phyloP scores from a whole-genome alignment of 2,113 vertebrate species.

The Malurus melanocephalus region DNA sequence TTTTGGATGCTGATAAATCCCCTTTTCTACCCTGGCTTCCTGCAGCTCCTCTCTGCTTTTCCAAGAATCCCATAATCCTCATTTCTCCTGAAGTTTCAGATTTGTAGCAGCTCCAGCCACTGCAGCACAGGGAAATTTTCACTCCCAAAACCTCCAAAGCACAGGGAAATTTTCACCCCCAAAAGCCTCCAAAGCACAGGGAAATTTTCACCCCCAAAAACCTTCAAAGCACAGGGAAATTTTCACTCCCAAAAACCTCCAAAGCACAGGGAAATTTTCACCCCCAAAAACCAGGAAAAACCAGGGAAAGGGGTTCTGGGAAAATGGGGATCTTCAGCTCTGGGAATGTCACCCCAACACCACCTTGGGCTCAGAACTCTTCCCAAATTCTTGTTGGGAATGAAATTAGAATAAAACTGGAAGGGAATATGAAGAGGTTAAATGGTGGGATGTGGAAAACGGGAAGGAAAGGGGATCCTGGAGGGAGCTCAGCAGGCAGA shows the following conservation, averaged over 20 bases:
- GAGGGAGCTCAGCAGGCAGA: not conserved
- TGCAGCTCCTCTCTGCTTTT: not conserved
- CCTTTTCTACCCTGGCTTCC: not conserved
- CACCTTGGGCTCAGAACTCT: not conserved
- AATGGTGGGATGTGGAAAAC: fast-evolving
- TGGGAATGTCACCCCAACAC: not conserved
- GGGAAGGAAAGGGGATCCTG: fast-evolving
- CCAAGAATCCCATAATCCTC: not conserved
- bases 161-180: too few species aligned
- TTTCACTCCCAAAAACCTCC: too few species aligned
- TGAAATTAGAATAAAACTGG: not conserved
- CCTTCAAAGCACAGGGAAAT: not conserved
- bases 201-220: not conserved
- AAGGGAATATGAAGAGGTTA: not conserved
- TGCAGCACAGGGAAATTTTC: not conserved
- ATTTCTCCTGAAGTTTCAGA: not conserved
- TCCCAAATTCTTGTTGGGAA: not conserved
- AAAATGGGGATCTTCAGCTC: not conserved
- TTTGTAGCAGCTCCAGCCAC: not conserved
- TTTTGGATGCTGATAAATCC: not conserved
- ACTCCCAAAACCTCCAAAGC: not conserved
- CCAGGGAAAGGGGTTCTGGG: too few species aligned
- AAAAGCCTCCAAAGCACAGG: not conserved
- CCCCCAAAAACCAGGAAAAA: not conserved
- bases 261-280: not conserved